A percentile compares a stretch with the other conserved stretches of the same genome.
Conservation (phyloP, 2,797 vertebrate genomes). For the Babyrousa celebensis region DNA sequence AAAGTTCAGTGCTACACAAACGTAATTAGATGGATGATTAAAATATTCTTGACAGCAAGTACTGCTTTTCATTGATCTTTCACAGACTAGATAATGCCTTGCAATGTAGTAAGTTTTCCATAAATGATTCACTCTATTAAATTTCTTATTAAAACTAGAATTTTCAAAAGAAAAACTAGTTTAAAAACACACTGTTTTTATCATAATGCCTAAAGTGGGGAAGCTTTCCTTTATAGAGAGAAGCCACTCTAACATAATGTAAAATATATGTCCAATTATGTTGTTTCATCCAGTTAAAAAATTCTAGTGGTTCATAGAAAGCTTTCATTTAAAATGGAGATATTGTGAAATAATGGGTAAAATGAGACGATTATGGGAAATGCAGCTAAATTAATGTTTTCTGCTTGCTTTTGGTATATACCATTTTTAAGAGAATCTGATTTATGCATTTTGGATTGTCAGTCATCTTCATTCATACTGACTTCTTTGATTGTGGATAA, state of each 20-base stretch:
- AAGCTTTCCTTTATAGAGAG: conserved; percentile 16
- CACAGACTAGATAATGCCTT: conserved; percentile 26
- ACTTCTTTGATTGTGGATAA: conserved; percentile 72
- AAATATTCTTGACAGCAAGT: conserved; percentile 5
- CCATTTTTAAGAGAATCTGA: neutral
- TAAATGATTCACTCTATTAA: conserved; percentile 46
- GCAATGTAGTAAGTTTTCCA: neutral
- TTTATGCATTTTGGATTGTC: conserved; percentile 73
- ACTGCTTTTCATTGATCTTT: conserved; percentile 45
- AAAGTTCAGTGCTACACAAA: conserved; percentile 53
- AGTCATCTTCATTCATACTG: conserved; percentile 73
- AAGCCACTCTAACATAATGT: neutral
- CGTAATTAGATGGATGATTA: conserved; percentile 20
- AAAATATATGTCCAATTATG: conserved; percentile 56
- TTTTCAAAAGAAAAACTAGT: conserved; percentile 43
- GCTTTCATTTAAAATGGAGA: conserved; percentile 46
- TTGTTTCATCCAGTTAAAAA: conserved; percentile 11
- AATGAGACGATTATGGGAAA: conserved; percentile 29
- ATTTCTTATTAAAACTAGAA: conserved; percentile 55
- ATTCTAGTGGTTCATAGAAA: neutral
- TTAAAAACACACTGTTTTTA: conserved; percentile 14
- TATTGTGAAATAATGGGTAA: conserved; percentile 62
- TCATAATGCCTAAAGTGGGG: neutral
- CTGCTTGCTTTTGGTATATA: conserved; percentile 66
- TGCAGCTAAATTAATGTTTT: conserved; percentile 35